Evolutionary conservation across 1,140 invertebrate species (phyloP), one percentile per base, ranked within the genome.

Genomic region (Drosophila malerkotliana): DNA sequence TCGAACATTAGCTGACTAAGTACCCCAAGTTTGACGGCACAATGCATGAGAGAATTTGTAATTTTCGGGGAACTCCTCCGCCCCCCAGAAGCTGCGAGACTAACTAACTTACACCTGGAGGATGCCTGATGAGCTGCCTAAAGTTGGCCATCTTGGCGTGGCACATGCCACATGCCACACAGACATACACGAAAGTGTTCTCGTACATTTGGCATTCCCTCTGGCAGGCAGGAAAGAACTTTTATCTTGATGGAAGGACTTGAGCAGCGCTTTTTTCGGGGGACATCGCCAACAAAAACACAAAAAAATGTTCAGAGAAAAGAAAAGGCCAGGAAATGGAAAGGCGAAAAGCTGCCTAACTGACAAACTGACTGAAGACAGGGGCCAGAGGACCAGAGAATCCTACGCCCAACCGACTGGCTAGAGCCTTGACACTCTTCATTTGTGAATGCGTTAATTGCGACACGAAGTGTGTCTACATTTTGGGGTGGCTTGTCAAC

Each of bases 401-500:
- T 56, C 21, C 24, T 53, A 8, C 45, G 57, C 55, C 59, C 32
- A 47, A 71, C 59, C 49, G 59, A 68, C 55, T 68, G 75, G 75
- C 75, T 75, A 76, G 52, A 77, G 76, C 83, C 83, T 88, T 88
- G 83, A 88, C 83, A 88, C 83, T 88, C 83, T 88, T 88, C 83
- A 88, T 88, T 88, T 88, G 72, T 88, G 79, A 88, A 88, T 88
- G 79, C 83, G 83, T 88, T 88, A 88, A 88, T 88, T 88, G 83
- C 75, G 82, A 66, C 60, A 59, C 69, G 60, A 69, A 81, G 71
- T 56, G 30, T 48, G 39, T 14, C 21, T 30, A 47, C 30, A 45
- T 15, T 44, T 53, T 64, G 44, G 63, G 37, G 63, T 67, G 63
- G 44, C 14, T 44, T 18, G n/a, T 2, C 9, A 44, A 44, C n/a